Evolutionary conservation across 1,140 invertebrate genomes (phyloP).

Genomic region (Periplaneta americana): DNA sequence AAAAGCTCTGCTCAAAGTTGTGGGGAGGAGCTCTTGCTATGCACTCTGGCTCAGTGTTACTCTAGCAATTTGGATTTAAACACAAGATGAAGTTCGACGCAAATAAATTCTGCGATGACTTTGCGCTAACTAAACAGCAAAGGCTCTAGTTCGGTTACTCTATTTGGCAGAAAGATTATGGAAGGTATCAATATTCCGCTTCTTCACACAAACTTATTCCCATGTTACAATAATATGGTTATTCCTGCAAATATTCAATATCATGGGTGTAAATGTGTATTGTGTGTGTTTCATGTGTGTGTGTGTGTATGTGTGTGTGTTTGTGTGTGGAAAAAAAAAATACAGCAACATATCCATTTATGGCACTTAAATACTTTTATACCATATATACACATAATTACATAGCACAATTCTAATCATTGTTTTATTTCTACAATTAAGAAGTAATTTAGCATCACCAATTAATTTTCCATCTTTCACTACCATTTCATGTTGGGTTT

Average conservation of each 20-base stretch:
- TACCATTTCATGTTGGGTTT: not conserved
- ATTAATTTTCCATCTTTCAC: conserved; percentile 7
- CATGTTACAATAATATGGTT: not conserved
- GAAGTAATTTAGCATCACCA: conserved; percentile 8
- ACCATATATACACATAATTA: conserved; percentile 24
- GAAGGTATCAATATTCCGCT: not conserved
- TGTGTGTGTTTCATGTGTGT: not conserved
- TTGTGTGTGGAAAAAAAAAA: conserved; percentile 5
- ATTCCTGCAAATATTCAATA: not conserved
- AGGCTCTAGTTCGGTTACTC: not conserved
- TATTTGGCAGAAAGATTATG: not conserved
- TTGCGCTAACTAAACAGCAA: not conserved
- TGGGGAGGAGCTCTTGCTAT: not conserved
- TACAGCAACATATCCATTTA: conserved; percentile 22
- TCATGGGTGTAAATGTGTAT: not conserved
- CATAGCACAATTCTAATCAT: conserved; percentile 18
- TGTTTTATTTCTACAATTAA: conserved; percentile 9
- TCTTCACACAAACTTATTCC: not conserved
- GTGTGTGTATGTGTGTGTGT: no score
- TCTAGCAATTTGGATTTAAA: not conserved
- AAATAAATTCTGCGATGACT: not conserved
- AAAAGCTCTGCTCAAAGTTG: not conserved
- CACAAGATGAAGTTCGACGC: not conserved
- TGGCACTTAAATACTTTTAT: conserved; percentile 24
- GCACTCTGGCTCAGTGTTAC: not conserved